Evolutionary conservation across 2,797 vertebrate species (phyloP), one percentile per base, ranked within the genome.

Genomic region (Glyptemys insculpta): DNA sequence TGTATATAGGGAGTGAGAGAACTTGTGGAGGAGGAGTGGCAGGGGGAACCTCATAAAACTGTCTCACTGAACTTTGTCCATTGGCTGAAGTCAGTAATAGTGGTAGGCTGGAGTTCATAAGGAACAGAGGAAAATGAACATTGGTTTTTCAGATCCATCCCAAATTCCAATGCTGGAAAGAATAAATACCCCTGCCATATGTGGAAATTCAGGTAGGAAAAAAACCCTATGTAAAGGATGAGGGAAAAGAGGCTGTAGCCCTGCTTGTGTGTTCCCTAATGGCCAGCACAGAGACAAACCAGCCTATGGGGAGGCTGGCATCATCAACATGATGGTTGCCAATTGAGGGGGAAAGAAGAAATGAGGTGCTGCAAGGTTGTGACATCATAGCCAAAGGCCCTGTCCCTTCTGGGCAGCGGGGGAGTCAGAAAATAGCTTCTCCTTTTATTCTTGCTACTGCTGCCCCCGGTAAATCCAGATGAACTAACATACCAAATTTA

Each of bases 211-310:
- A 41, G 12, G n/a, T 74, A 41, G 68, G 65, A 9, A 12, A 12
- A 41, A 25, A 41, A 41, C 2, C 19, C 11, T 2, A 11, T 25
- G 37, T 44, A 34, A 34, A 62, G 2, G 62, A 10, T 16, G 47
- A 49, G 12, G 31, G 9, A 6, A 56, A 76, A 47, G 12, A 0
- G 47, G 34, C 79, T 44, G 2, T 2, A 49, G 6, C 47, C 15
- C 31, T 83, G 85, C 12, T 47, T 41, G 0, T 1, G 1, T 27
- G 68, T 3, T 2, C 1, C 2, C 34, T 41, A 81, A 83, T 16
- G 90, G 2, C 21, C 12, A 50, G 57, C n/a, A 41, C 56, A 54
- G 14, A 83, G 23, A 78, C 31, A 79, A 82, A 79, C 6, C 85
- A 65, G 25, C 1, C 3, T 0, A 10, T 8, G 12, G 44, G 72